Conservation (phyloP, 2,113 vertebrate species). For the Chunga burmeisteri region DNA sequence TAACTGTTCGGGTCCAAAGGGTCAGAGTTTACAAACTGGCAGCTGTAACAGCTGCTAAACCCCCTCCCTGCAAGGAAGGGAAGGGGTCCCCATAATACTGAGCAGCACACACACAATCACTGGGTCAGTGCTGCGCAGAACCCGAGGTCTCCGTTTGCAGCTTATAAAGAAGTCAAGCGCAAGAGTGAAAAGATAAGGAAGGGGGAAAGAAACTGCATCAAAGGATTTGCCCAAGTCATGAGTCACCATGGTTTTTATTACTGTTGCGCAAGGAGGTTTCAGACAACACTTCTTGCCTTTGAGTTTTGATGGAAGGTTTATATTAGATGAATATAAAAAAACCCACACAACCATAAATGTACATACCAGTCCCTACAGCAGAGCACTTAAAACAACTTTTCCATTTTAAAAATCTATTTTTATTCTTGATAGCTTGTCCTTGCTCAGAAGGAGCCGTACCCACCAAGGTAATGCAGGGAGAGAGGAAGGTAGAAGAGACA, state of each 20-base stretch:
- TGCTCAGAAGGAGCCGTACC: neutral
- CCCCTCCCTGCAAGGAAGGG: accelerated
- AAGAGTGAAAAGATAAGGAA: neutral
- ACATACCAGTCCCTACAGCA: neutral
- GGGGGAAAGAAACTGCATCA: neutral
- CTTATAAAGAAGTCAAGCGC: neutral
- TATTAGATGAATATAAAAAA: neutral
- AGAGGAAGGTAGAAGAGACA: neutral
- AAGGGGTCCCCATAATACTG: neutral
- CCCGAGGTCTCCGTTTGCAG: neutral
- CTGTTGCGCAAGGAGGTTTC: neutral
- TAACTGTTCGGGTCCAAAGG: neutral
- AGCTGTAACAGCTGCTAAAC: neutral
- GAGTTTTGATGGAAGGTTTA: neutral
- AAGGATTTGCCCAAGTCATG: neutral
- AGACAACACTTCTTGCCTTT: neutral
- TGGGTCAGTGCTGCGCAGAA: neutral
- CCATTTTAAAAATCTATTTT: neutral
- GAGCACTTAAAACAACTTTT: neutral
- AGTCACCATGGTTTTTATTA: neutral
- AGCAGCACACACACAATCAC: neutral
- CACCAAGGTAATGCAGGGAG: neutral
- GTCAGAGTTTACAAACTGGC: neutral
- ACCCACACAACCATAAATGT: neutral
- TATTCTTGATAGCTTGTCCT: neutral